phyloP scores from a whole-genome alignment of 2,888 invertebrate species.

The Agrilus mali region DNA sequence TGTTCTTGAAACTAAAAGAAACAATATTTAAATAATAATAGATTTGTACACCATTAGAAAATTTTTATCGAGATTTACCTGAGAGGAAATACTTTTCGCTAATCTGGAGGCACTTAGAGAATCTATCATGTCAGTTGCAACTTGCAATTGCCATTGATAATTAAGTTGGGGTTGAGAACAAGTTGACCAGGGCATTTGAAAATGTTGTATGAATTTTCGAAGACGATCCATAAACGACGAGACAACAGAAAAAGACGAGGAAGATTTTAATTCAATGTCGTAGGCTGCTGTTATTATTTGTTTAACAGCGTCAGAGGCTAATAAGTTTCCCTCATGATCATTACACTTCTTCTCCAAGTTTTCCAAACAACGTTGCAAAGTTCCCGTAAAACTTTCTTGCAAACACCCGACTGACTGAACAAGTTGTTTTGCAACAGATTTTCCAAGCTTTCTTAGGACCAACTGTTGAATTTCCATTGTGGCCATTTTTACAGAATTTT shows the following conservation, averaged over 20 bases:
- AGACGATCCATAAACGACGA: constrained; percentile 52
- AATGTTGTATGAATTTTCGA: constrained; percentile 47
- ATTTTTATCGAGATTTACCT: constrained; percentile 26
- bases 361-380: constrained; percentile 61
- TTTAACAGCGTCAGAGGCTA: constrained; percentile 61
- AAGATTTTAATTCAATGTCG: constrained; percentile 56
- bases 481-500: constrained; percentile 32
- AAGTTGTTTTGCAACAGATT: constrained; percentile 64
- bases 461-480: constrained; percentile 66
- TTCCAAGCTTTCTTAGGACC: constrained; percentile 61
- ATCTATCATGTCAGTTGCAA: constrained; percentile 54
- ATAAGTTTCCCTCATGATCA: constrained; percentile 38
- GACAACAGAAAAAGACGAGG: constrained; percentile 49
- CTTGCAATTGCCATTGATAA: constrained; percentile 56
- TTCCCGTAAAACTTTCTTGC: constrained; percentile 72
- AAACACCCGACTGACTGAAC: constrained; percentile 71
- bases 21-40: background rate
- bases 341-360: constrained; percentile 47
- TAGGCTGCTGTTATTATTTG: constrained; percentile 65
- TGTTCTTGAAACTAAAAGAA: constrained; percentile 57
- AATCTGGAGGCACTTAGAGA: constrained; percentile 58
- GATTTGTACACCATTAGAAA: constrained; percentile 34
- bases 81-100: constrained; percentile 55
- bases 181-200: constrained; percentile 47
- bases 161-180: constrained; percentile 28